Conservation (phyloP, 2,888 invertebrate species). For the Alviniconcha strummeri region DNA sequence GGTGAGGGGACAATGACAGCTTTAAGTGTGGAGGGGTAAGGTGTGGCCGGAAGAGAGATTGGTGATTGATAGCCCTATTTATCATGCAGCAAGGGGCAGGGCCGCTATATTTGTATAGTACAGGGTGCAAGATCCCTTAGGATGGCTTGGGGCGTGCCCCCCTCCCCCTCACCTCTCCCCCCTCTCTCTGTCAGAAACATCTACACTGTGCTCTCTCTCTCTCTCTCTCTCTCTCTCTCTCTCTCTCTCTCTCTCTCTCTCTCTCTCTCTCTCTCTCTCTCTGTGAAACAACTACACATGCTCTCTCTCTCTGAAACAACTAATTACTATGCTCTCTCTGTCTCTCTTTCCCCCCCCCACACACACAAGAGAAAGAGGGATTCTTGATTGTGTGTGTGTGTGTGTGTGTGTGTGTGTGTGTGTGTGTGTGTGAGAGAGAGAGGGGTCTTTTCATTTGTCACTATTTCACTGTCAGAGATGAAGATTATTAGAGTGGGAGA, state of each 20-base stretch:
- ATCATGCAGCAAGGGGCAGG: not conserved
- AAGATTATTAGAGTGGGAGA: no score
- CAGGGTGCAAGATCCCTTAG: no score
- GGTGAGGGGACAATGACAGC: not conserved
- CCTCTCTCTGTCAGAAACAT: not conserved
- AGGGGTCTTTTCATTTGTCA: not conserved
- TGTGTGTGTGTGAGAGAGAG: not conserved
- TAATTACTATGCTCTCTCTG: no score
- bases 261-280: not conserved
- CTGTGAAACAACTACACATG: not conserved
- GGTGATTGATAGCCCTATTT: constrained; percentile 13
- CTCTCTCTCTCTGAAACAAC: no score
- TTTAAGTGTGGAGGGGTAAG: not conserved
- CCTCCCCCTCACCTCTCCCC: not conserved
- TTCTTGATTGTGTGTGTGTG: no score
- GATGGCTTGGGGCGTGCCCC: no score
- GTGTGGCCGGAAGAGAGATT: constrained; percentile 11
- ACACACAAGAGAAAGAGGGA: not conserved
- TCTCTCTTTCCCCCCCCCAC: not conserved
- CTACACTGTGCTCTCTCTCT: no score
- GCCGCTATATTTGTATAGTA: no score
- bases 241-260: not conserved
- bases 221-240: no score
- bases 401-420: not conserved
- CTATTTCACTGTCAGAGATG: no score